Base-by-base conservation (phyloP, 1,140 invertebrate genomes). In the Temnothorax curvispinosus region DNA sequence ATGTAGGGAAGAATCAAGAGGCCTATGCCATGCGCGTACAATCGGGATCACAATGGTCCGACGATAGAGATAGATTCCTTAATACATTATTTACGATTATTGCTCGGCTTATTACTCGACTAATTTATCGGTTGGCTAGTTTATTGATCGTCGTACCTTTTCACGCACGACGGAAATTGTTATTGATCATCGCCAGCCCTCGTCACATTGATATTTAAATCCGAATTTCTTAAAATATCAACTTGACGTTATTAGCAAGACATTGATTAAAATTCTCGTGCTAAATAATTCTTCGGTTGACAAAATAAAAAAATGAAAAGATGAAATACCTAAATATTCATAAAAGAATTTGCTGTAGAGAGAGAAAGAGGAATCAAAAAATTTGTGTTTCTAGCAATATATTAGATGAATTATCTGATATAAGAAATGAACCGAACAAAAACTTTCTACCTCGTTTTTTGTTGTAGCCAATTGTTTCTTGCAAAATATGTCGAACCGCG, bases 11-110 rank as follows among this genome's bases (percentile, higher is more conserved):
- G 84, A 89, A 62, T 89, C 85, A 85, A 91, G 76, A 82, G 54
- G 21, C 8, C 47, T 13, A 27, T 27, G 15, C 52, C 80, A 74
- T 86, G 80, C 80, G 78, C 44, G 52, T 86, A 50, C n/a, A 75
- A 13, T 85, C 87, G 69, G 72, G 76, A 88, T 88, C 65, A 76
- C 75, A 27, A 27, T 35, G 15, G 52, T 9, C 6, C 27, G 5
- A 2, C 27, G 67, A 52, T 74, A 89, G 35, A 21, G 80, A 56
- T 82, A 86, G 32, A 44, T 35, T 75, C 60, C 65, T 74, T 89
- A 87, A 85, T 84, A 87, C 65, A 60, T 32, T 44, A 47, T 91
- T 91, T 91, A 91, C 54, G 85, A 78, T 85, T 89, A 80, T 91
- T 69, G 27, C 65, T 87, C 81, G 85, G 15, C 71, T 81, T 77